Evolutionary conservation across 2,113 vertebrate species (phyloP).

Genomic region (Pontoporia blainvillei): DNA sequence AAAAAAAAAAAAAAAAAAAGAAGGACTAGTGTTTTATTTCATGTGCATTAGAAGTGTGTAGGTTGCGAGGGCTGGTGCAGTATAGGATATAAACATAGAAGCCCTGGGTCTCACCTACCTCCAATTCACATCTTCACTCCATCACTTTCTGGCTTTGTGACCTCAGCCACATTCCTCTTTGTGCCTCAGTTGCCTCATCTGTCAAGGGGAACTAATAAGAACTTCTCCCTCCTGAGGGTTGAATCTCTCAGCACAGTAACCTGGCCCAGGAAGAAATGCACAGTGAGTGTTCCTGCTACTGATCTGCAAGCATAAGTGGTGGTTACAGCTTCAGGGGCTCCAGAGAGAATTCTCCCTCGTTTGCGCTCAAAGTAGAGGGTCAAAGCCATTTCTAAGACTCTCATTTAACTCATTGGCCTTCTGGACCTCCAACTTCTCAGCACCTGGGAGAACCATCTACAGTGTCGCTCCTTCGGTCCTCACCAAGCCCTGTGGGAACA

Average conservation of each 20-base stretch:
- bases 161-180: neutral
- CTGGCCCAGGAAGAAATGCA: neutral
- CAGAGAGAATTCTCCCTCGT: neutral
- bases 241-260: neutral
- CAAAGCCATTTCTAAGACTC: neutral
- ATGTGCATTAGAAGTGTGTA: neutral
- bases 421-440: neutral
- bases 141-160: neutral
- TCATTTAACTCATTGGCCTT: neutral
- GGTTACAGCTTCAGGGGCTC: neutral
- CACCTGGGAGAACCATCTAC: neutral
- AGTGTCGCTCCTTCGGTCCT: neutral
- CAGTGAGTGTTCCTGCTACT: neutral
- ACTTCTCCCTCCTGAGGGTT: neutral
- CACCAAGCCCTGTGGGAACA: neutral
- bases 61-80: neutral
- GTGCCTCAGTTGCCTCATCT: neutral
- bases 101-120: neutral
- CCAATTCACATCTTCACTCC: neutral
- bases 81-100: neutral
- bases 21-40: neutral
- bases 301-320: neutral
- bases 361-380: neutral
- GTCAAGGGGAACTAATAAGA: neutral
- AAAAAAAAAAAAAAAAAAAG: neutral